phyloP scores from a whole-genome alignment of 2,888 invertebrate species.

The Stenodera caucasica region DNA sequence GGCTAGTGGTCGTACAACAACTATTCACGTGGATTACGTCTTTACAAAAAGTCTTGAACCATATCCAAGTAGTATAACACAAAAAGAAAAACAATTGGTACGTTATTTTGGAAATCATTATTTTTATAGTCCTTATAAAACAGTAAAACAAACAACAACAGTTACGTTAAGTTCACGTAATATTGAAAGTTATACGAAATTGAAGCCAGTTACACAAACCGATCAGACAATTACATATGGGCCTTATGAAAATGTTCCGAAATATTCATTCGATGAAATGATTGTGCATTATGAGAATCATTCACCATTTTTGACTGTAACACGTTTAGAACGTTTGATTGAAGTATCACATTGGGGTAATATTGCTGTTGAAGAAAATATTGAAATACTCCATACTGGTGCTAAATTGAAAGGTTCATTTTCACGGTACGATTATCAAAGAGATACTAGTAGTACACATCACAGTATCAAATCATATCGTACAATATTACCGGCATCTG shows the following conservation, averaged over 20 bases:
- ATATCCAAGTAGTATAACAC: constrained; percentile 85
- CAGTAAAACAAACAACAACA: constrained; percentile 78
- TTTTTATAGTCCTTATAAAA: constrained; percentile 80
- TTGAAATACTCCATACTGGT: constrained; percentile 91
- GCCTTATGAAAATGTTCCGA: constrained; percentile 75
- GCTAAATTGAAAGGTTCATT: constrained; percentile 92
- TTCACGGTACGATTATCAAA: constrained; percentile 96
- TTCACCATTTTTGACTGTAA: constrained; percentile 93
- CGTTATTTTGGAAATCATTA: constrained; percentile 84
- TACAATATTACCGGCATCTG: constrained; percentile 82
- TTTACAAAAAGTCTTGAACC: constrained; percentile 77
- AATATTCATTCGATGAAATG: constrained; percentile 65
- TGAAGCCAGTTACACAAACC: constrained; percentile 76
- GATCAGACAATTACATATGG: constrained; percentile 88
- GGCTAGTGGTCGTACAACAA: constrained; percentile 61
- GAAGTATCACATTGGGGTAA: constrained; percentile 99
- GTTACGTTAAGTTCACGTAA: constrained; percentile 76
- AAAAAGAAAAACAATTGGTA: constrained; percentile 93
- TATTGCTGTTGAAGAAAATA: constrained; percentile 93
- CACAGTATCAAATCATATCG: constrained; percentile 92
- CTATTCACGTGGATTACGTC: constrained; percentile 70
- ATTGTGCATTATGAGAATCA: constrained; percentile 94
- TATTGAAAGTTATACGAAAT: constrained; percentile 79
- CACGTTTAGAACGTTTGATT: constrained; percentile 79
- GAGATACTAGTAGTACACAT: constrained; percentile 84